Base-by-base conservation (phyloP, 2,113 vertebrate species). In the Chlorodrepanis virens region DNA sequence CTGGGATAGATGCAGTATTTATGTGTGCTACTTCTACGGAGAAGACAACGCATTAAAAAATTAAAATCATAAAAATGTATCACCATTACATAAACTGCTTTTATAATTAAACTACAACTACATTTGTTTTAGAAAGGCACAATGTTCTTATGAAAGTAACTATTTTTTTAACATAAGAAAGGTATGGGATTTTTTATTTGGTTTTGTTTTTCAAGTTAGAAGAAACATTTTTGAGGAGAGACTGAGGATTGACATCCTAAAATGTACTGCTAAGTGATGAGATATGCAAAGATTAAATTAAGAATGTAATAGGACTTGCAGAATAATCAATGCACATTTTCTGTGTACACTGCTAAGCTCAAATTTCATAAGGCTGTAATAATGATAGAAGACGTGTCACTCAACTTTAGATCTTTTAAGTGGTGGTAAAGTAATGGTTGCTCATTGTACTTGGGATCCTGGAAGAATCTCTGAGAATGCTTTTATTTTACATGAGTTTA, bases 1-100 rank as follows among this genome's bases (percentile, higher is more conserved):
- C 28, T 82, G 50, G 86, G 67, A 77, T 83, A 44, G 71, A 87
- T 96, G 87, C 60, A 72, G 71, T 93, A 92, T 95, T 93, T 83
- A 90, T 79, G 80, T 95, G 50, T 94, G 90, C 89, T 88, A 77
- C 69, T 89, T 96, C 65, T 69, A 65, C 22, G 25, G 64, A 93
- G 76, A 59, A 95, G 72, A 65, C 68, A 77, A 49, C 6, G 0
- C 81, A 65, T 86, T 95, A 80, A 77, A 93, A 94, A 94, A 37
- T 47, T 28, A 60, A 70, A 70, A 65, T 39, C 63, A 79, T 92
- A 56, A 80, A 87, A 93, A 87, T 84, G 50, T 67, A 78, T 87
- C 47, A 68, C 47, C 15, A 29, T 93, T 88, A 68, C 52, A 81
- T 93, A 93, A 95, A 70, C 23, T 37, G 27, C 39, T 89, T 95